Evolutionary conservation across 2,113 vertebrate genomes (phyloP).

Genomic region (Hucho hucho): DNA sequence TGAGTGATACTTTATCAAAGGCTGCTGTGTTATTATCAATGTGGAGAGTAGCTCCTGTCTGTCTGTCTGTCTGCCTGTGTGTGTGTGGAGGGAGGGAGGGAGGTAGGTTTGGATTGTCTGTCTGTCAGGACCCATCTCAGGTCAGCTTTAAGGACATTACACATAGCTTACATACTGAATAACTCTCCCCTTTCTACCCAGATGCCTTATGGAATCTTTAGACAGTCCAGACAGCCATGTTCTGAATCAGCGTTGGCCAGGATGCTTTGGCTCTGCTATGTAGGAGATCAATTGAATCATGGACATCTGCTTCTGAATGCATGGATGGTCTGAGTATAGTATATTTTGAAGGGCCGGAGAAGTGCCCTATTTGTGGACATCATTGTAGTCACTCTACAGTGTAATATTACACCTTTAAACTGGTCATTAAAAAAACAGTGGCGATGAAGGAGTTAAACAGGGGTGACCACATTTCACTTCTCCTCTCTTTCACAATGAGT

Average conservation of each 20-base stretch:
- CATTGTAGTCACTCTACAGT: too few species aligned
- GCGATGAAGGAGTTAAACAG: slow-evolving; percentile 37
- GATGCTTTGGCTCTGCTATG: neutral
- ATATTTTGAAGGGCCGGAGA: neutral
- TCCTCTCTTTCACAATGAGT: slow-evolving; percentile 35
- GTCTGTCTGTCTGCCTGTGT: slow-evolving; percentile 7
- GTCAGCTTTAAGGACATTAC: slow-evolving; percentile 15
- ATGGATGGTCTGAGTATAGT: neutral
- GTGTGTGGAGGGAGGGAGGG: neutral
- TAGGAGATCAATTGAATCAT: neutral
- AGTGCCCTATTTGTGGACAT: neutral
- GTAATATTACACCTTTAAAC: too few species aligned
- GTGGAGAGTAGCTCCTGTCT: slow-evolving; percentile 11
- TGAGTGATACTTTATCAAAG: slow-evolving; percentile 70
- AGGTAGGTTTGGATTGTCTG: slow-evolving; percentile 46
- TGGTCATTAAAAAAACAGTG: neutral
- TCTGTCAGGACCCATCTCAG: slow-evolving; percentile 23
- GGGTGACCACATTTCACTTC: slow-evolving; percentile 39
- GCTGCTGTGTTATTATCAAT: slow-evolving; percentile 62
- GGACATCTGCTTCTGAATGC: neutral
- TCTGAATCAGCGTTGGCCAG: neutral
- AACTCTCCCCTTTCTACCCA: neutral
- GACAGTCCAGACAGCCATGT: neutral
- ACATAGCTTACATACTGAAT: slow-evolving; percentile 11
- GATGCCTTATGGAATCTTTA: too few species aligned